A percentile compares a stretch with the other conserved stretches of the same genome.
These are phyloP conservation scores for Astropecten irregularis DNA, from an alignment of 53 echinoderm and acorn worm genomes.

Conservation along the genomic window DNA sequence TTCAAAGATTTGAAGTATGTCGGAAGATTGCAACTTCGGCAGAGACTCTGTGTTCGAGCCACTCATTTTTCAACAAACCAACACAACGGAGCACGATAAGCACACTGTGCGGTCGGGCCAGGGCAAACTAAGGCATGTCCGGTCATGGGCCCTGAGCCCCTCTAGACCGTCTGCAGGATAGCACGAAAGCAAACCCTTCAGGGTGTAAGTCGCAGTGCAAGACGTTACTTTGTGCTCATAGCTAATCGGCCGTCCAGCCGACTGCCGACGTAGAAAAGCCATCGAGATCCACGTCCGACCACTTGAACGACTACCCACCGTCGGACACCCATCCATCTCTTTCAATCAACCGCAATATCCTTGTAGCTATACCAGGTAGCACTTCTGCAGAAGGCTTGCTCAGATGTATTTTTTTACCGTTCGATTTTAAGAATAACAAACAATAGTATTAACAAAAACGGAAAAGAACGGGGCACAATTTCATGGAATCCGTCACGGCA, in stretches of 20 bases:
- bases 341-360: slow-evolving; percentile 30
- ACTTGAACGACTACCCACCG: background rate
- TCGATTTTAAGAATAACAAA: too few species aligned
- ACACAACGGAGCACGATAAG: background rate
- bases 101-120: background rate
- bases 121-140: background rate
- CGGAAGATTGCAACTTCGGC: background rate
- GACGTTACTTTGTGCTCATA: too few species aligned
- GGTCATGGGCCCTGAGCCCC: background rate
- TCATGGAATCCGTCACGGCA: too few species aligned
- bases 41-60: too few species aligned
- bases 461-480: too few species aligned
- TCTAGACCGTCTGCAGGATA: background rate
- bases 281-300: slow-evolving; percentile 1
- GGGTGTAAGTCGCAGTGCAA: too few species aligned
- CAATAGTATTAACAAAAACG: too few species aligned
- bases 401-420: too few species aligned
- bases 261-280: background rate
- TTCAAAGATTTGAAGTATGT: background rate
- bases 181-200: slow-evolving; percentile 32
- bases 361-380: too few species aligned
- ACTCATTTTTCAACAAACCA: background rate
- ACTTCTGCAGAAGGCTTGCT: too few species aligned
- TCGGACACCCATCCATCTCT: background rate
- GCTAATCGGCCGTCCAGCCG: slow-evolving; percentile 25